phyloP scores from a whole-genome alignment of 2,888 invertebrate genomes.

The Melanargia galathea region DNA sequence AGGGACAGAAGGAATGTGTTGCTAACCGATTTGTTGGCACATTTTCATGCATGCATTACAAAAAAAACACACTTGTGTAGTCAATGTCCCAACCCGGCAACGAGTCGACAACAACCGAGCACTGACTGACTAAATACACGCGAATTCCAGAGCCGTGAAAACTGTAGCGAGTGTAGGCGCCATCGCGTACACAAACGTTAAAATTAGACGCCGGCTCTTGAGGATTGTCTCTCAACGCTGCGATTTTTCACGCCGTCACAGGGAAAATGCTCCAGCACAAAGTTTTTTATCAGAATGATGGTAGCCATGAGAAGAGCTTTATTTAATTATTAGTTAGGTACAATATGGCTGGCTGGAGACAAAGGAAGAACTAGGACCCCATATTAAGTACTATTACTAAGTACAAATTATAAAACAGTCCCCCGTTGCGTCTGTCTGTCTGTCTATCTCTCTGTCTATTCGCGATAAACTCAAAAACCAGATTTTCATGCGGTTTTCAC shows the following conservation, averaged over 20 bases:
- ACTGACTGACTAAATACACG: constrained; percentile 37
- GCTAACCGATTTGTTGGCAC: background rate
- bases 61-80: background rate
- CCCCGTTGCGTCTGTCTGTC: too few relatives aligned
- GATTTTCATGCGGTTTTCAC: too few relatives aligned
- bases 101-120: constrained; percentile 4
- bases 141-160: constrained; percentile 46
- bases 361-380: too few relatives aligned
- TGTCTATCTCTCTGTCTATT: too few relatives aligned
- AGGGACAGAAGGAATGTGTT: background rate
- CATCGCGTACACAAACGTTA: constrained; percentile 50
- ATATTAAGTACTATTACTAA: too few relatives aligned
- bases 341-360: too few relatives aligned
- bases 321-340: too few relatives aligned
- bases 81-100: constrained; percentile 7
- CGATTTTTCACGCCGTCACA: constrained; percentile 49
- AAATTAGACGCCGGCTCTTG: constrained; percentile 60
- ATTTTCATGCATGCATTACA: background rate
- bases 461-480: too few relatives aligned
- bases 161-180: constrained; percentile 54
- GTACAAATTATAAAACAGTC: too few relatives aligned
- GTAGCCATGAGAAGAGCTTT: too few relatives aligned
- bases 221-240: constrained; percentile 62
- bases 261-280: background rate
- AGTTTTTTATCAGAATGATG: background rate